A percentile compares a stretch with the other conserved stretches of the same genome.
phyloP scores from a whole-genome alignment of 2,113 vertebrate species.

The Danionella cerebrum region DNA sequence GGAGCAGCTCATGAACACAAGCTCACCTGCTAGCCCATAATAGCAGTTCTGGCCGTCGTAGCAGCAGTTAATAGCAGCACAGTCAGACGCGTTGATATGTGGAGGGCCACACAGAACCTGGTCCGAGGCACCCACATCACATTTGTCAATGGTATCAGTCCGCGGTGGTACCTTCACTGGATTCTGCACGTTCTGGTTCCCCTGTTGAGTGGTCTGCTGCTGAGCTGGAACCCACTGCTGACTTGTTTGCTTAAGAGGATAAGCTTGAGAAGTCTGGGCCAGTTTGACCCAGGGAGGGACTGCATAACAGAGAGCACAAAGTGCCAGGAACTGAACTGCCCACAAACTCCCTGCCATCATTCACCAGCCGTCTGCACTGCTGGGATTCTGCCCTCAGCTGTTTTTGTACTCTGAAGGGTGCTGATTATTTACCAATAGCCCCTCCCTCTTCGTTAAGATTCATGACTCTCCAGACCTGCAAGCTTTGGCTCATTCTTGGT shows the following conservation, averaged over 20 bases:
- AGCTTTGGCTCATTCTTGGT: too few species aligned
- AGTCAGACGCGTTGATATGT: conserved; percentile 42
- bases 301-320: background rate
- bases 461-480: background rate
- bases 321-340: background rate
- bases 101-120: conserved; percentile 51
- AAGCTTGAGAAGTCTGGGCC: background rate
- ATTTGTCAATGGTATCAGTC: conserved; percentile 37
- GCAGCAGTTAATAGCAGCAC: conserved; percentile 56
- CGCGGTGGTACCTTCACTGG: background rate
- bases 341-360: background rate
- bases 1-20: background rate
- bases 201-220: background rate
- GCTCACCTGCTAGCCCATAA: conserved; percentile 55
- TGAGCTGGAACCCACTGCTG: background rate
- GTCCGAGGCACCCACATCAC: conserved; percentile 41
- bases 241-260: background rate
- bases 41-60: conserved; percentile 52
- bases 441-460: background rate
- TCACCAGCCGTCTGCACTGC: background rate
- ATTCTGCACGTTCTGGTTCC: background rate
- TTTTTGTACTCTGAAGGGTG: background rate
- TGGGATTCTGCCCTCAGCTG: background rate
- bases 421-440: background rate
- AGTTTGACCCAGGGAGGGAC: background rate